Conservation (phyloP, 2,113 vertebrate species). For the Regulus satrapa region DNA sequence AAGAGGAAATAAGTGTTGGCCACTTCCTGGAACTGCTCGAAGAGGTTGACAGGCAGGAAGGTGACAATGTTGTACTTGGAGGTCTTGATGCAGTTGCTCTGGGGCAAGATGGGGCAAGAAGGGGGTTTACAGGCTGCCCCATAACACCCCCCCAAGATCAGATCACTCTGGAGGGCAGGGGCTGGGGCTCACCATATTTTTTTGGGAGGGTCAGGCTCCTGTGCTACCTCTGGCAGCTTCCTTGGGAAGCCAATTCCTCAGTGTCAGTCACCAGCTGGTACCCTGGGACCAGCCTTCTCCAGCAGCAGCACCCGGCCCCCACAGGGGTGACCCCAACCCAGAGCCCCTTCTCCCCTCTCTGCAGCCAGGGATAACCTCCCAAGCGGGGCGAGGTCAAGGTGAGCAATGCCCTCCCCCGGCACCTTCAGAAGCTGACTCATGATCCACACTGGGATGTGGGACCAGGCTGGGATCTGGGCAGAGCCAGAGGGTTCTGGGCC, state of each 20-base stretch:
- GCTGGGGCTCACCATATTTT: background rate
- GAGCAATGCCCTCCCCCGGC: background rate
- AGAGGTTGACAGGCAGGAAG: slow-evolving; percentile 95
- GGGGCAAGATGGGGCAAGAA: accelerated
- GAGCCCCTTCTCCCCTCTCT: too few species aligned
- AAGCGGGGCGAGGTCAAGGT: background rate
- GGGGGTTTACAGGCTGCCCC: background rate
- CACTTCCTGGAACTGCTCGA: slow-evolving; percentile 98
- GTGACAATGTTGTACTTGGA: slow-evolving; percentile 94
- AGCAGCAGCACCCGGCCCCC: background rate
- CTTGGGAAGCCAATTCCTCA: background rate
- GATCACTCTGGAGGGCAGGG: background rate
- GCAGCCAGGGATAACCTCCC: background rate
- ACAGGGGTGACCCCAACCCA: background rate
- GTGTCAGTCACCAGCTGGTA: accelerated
- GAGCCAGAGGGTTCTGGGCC: background rate
- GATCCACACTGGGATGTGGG: background rate
- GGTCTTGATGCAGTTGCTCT: slow-evolving; percentile 97
- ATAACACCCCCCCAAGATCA: background rate
- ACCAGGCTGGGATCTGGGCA: background rate
- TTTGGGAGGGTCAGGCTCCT: background rate
- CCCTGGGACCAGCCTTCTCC: background rate
- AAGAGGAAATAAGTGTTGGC: slow-evolving; percentile 98
- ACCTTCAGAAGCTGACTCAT: background rate
- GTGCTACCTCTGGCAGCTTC: background rate